Evolutionary conservation across 2,797 vertebrate species (phyloP), one percentile per base, ranked within the genome.

Genomic region (Oreochromis grahami): DNA sequence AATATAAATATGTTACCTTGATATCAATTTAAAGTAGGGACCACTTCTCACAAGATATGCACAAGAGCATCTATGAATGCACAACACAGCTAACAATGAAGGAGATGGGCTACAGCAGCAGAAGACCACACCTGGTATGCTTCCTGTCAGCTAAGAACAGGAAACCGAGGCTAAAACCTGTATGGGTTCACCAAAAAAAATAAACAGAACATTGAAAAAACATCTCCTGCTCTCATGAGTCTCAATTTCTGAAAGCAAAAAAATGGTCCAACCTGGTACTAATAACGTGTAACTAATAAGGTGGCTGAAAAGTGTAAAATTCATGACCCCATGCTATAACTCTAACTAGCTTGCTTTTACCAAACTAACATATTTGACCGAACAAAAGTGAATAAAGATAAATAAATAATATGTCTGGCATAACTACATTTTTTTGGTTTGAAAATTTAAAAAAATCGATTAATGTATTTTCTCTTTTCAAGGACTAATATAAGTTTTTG

Each of bases 401-500:
- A 72, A 45, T 48, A 45, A 72, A 72, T 10, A 51, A 9, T 5
- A 1, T 45, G 15, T 7, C 26, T 1, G 7, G 15, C 9, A 19
- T 19, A 72, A 72, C 68, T 26, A 26, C 24, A 26, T 26, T 26
- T 26, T 26, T 26, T 26, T 26, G 4, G 24, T 4, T 26, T 26
- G 7, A 34, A 50, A 74, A 50, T 36, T 4, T 0, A 5, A 8
- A n/a, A 50, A 24, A 6, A 13, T 14, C 0, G 15, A 72, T n/a
- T 19, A 11, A 43, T 2, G 19, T 13, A 7, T 8, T 15, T 8
- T 17, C 7, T 41, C 14, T 60, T 26, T 38, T 79, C 36, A 83
- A 78, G 21, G 34, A 63, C 26, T 26, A 34, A 26, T 15, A 72
- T 34, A 70, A 2, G 13, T 45, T 63, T 60, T 10, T 14, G 34